Evolutionary conservation across 2,888 invertebrate species (phyloP).

Genomic region (Thera obeliscata): DNA sequence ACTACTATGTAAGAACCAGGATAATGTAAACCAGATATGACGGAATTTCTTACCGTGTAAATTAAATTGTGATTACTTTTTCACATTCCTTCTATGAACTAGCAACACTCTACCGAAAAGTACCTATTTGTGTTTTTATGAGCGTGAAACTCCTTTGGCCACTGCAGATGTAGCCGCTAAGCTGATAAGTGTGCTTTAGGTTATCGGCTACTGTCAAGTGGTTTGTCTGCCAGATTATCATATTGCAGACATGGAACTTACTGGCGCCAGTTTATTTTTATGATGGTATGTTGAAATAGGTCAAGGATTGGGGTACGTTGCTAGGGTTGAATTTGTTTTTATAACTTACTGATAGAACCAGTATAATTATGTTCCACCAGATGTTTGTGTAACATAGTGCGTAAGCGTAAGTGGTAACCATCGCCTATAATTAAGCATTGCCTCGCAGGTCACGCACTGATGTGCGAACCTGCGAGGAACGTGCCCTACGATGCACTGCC

Average conservation of each 20-base stretch:
- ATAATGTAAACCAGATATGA: too few species aligned
- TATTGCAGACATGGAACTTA: conserved; percentile 2
- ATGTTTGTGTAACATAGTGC: too few species aligned
- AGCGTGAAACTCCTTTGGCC: conserved; percentile 18
- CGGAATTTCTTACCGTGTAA: not conserved
- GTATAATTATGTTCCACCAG: too few species aligned
- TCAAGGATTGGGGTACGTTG: not conserved
- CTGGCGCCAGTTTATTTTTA: conserved; percentile 28
- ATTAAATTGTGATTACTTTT: not conserved
- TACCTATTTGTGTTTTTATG: conserved; percentile 28
- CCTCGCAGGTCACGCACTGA: too few species aligned
- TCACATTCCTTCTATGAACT: not conserved
- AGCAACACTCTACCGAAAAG: conserved; percentile 1
- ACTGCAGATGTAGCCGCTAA: conserved; percentile 26
- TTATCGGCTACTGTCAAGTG: conserved; percentile 34
- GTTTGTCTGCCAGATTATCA: conserved; percentile 25
- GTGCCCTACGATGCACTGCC: too few species aligned
- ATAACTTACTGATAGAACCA: too few species aligned
- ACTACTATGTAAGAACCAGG: not conserved
- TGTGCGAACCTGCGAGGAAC: too few species aligned
- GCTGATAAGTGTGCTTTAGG: conserved; percentile 29
- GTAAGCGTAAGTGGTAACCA: too few species aligned
- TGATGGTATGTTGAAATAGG: conserved; percentile 17
- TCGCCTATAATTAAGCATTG: too few species aligned
- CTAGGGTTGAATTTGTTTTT: not conserved